Evolutionary conservation across 1,140 invertebrate species (phyloP), one percentile per base, ranked within the genome.

Genomic region (Drosophila chauvacae): DNA sequence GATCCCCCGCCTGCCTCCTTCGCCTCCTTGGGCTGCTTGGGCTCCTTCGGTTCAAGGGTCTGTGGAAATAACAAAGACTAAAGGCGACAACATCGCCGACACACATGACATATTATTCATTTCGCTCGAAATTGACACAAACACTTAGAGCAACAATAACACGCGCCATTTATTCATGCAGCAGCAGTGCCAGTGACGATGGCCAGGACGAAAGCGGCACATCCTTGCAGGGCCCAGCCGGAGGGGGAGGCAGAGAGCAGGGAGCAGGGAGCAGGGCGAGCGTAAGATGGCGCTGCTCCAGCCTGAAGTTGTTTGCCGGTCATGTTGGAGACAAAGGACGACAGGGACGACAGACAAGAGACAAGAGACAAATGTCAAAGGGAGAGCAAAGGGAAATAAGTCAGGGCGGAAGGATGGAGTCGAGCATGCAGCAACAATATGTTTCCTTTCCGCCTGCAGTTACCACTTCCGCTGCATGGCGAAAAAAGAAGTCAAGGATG

Each of bases 131-230:
- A 82, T 82, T 78, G 80, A 82, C 80, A 78, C 80, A 78, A 82
- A 81, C 80, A 82, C 80, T 82, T 82, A 61, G 70, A 78, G 60
- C 74, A 82, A 82, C 80, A 78, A 82, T 82, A 82, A 82, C 80
- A 78, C 64, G 80, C 75, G 63, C 69, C 80, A 82, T 82, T 72
- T 78, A 82, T 82, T 82, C 80, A 74, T 74, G 80, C 72, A 74
- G 65, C 72, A 74, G 65, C 65, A 33, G 48, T 9, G 28, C 45
- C 45, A 39, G 23, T 61, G 59, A 61, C 59, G 47, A 55, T 37
- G 16, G 26, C 39, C 53, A 45, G 28, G 48, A 45, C 61, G 11
- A 48, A 48, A 23, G 6, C 7, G 45, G 35, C 26, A 23, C 11
- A 53, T 63, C 47, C 60, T 30, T 20, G 13, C 51, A 20, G n/a